Conservation (phyloP, 1,140 invertebrate genomes). For the Thaumetopoea pityocampa region DNA sequence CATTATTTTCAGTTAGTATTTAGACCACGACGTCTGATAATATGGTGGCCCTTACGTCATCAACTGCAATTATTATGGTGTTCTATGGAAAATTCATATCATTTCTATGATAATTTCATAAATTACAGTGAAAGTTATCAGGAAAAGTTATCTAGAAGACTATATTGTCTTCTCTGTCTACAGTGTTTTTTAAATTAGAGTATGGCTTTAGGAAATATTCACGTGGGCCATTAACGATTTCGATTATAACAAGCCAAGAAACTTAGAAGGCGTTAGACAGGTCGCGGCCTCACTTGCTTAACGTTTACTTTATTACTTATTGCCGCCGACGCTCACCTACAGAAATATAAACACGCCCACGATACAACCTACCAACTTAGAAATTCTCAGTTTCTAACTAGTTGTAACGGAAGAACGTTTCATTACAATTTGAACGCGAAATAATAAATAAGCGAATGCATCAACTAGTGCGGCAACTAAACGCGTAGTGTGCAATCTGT, state of each 20-base stretch:
- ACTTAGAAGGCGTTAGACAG: conserved; percentile 27
- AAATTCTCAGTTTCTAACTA: conserved; percentile 29
- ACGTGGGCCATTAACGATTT: conserved; percentile 10
- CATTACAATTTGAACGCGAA: conserved; percentile 35
- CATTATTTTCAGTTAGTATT: too few species aligned
- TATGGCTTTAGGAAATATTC: too few species aligned
- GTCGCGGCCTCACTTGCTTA: conserved; percentile 49
- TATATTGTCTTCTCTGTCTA: too few species aligned
- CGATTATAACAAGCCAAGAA: conserved; percentile 20
- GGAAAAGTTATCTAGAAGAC: too few species aligned
- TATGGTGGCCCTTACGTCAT: too few species aligned
- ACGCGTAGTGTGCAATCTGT: conserved; percentile 32
- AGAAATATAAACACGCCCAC: conserved; percentile 61
- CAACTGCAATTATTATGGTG: too few species aligned
- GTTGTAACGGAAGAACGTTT: conserved; percentile 13
- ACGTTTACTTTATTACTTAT: conserved; percentile 67
- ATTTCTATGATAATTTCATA: too few species aligned
- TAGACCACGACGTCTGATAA: too few species aligned
- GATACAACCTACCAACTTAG: conserved; percentile 28
- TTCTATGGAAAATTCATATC: too few species aligned
- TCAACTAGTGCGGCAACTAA: conserved; percentile 32
- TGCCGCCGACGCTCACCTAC: conserved; percentile 44
- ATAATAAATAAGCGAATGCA: conserved; percentile 36
- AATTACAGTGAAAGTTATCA: too few species aligned
- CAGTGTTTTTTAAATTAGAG: too few species aligned